Base-by-base conservation (phyloP, 2,888 invertebrate species). In the Drosophila percnosoma region DNA sequence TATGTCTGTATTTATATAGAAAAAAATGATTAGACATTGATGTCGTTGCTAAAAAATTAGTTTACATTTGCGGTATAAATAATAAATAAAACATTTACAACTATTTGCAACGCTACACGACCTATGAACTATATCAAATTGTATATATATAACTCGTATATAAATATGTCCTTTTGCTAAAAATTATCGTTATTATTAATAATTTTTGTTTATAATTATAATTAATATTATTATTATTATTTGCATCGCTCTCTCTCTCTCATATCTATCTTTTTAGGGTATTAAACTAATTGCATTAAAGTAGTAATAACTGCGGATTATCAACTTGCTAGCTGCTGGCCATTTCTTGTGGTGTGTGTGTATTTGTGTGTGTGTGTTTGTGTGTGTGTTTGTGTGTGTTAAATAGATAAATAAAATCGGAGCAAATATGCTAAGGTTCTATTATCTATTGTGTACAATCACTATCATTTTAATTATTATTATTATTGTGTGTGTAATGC, bases 31-130 rank as follows among this genome's bases (percentile, higher is more conserved):
- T 60, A 54, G 61, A 72, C 73, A 53, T 71, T 53, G 54, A 27
- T 72, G 67, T 29, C 24, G 65, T 57, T 77, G 59, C 74, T 73
- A 75, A 75, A 79, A 77, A 73, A 85, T 78, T 78, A 78, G 82
- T 82, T 83, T 86, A 76, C 77, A 79, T 83, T 68, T 79, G 74
- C 78, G 65, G 73, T 82, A 83, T 88, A 89, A 91, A 87, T 90
- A 91, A 90, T 90, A 91, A 90, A 90, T 91, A 89, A 90, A 88
- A 87, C 83, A 78, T 80, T 80, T 90, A 87, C 75, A 84, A 86
- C 90, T 86, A 90, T 77, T 78, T 70, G 80, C 86, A 82, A 89
- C 87, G 87, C 87, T 83, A 89, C 74, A 86, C 80, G 80, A 77
- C 87, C 78, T 90, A 86, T 82, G 71, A 78, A 88, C 88, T 85